Base-by-base conservation (phyloP, 2,113 vertebrate genomes). In the Canis aureus region DNA sequence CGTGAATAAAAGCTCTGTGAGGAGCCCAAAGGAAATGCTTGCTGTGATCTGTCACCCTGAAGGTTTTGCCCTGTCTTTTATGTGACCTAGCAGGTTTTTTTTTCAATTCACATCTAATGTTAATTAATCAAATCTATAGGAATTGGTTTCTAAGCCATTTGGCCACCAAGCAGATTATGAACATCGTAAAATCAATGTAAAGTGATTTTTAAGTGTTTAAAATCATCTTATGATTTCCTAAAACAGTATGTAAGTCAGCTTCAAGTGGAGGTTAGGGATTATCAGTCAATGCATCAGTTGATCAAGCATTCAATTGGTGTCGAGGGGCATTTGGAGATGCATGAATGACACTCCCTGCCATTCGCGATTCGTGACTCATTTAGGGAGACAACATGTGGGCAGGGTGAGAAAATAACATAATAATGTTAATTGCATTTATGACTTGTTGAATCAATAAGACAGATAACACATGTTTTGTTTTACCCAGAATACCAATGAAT, bases 121-220 rank as follows among this genome's bases (percentile, higher is more conserved):
- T 89, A 64, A 81, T 60, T 67, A 89, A 87, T 88, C 27, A 89
- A 84, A 35, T 74, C 64, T 93, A 2, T 62, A 81, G 5, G n/a
- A 84, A 96, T 66, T 43, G 19, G 2, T 73, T 95, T 88, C 35
- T 91, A 92, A 85, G 51, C 43, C n/a, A 35, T 95, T 91, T 94
- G 94, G 53, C 38, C 32, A 88, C n/a, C n/a, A 60, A 60, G 49
- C 4, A 62, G 20, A 87, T 78, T 71, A 67, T 88, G 71, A 78
- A 87, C n/a, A 89, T 55, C 73, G 60, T 59, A 69, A 88, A 94
- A 85, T 95, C 88, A 67, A 90, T 81, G 88, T 79, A 84, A 94
- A 79, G 8, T 20, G 13, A 92, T 79, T 74, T 94, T 91, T 67
- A 88, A 84, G 11, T 85, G 25, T 84, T 97, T 95, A 64, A 87